phyloP scores from a whole-genome alignment of 2,797 vertebrate species.

The Oreochromis grahami region DNA sequence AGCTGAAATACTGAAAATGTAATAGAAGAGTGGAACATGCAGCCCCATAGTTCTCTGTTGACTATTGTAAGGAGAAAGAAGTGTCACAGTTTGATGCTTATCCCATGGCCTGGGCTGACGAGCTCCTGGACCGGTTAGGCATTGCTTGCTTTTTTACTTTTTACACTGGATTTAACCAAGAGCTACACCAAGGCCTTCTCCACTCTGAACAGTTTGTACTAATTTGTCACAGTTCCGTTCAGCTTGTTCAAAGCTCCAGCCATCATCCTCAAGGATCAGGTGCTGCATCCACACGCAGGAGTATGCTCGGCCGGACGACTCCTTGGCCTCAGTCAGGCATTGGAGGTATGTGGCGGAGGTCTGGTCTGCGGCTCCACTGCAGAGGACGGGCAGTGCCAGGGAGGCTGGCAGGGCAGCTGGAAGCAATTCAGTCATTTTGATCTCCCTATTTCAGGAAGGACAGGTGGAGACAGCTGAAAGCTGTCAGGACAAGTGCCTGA shows the following conservation, averaged over 20 bases:
- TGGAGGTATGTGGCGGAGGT: not conserved
- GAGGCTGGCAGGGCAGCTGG: not conserved
- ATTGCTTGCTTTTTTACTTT: not conserved
- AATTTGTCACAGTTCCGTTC: not conserved
- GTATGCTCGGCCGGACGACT: not conserved
- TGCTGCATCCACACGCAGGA: not conserved
- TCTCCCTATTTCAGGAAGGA: not conserved
- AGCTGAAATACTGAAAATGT: not conserved
- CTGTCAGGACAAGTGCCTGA: not conserved
- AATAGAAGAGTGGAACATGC: not conserved
- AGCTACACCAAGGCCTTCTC: not conserved
- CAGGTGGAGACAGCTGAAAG: not conserved
- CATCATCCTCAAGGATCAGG: not conserved
- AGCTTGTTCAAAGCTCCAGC: not conserved
- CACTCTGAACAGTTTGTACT: not conserved
- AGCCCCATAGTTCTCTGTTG: not conserved
- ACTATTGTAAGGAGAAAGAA: not conserved
- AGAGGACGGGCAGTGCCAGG: not conserved
- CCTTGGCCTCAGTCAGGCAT: not conserved
- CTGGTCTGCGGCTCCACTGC: not conserved
- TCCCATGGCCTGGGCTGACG: fast-evolving
- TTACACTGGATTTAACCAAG: not conserved
- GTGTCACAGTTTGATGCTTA: not conserved
- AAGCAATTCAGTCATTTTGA: not conserved
- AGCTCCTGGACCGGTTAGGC: not conserved